These are phyloP conservation scores for Heliopora coerulea DNA, from an alignment of 92 coral and sea anemone species.

Conservation along the genomic window DNA sequence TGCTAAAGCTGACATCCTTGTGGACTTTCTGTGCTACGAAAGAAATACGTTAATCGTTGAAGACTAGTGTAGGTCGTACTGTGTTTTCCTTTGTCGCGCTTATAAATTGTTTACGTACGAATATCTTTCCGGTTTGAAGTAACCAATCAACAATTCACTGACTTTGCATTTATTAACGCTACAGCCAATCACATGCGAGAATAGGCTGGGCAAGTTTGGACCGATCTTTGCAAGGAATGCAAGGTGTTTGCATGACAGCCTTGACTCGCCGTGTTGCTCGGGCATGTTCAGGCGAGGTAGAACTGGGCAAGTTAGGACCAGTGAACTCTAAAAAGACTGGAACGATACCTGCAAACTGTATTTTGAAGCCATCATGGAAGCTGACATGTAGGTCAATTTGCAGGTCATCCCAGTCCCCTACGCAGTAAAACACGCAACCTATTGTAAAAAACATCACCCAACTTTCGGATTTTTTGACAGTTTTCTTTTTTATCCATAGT, in stretches of 20 bases:
- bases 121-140: slow-evolving; percentile 35
- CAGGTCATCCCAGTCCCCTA: no score
- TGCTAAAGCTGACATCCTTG: slow-evolving; percentile 36
- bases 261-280: not conserved
- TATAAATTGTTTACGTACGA: slow-evolving; percentile 34
- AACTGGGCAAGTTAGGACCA: no score
- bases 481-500: no score
- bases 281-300: not conserved
- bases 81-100: slow-evolving; percentile 17
- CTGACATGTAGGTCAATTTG: no score
- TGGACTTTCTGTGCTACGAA: slow-evolving; percentile 12
- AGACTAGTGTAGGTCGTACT: not conserved
- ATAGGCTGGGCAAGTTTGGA: slow-evolving; percentile 21
- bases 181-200: slow-evolving; percentile 22
- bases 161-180: not conserved
- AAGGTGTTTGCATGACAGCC: not conserved
- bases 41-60: not conserved
- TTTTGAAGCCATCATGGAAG: no score
- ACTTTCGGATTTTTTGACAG: no score
- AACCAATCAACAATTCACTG: slow-evolving; percentile 20
- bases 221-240: not conserved
- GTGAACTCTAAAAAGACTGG: no score
- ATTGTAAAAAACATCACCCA: no score
- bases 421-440: no score
- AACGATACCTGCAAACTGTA: no score